Evolutionary conservation across 2,888 invertebrate species (phyloP).

Genomic region (Ellobium chinense): DNA sequence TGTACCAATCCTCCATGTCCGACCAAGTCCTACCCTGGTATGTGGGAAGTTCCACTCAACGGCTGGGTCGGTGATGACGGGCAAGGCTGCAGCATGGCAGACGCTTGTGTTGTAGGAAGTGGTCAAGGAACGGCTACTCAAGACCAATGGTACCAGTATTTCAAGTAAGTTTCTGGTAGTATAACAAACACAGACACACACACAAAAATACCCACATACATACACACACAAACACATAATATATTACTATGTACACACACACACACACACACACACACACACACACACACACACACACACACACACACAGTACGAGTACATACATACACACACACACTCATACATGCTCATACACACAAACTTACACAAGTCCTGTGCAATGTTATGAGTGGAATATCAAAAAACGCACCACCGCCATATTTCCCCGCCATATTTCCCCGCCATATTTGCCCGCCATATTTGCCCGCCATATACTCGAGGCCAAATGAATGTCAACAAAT

Average conservation of each 20-base stretch:
- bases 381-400: too few species aligned
- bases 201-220: background rate
- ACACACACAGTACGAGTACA: too few species aligned
- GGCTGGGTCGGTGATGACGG: slow-evolving; percentile 51
- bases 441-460: too few species aligned
- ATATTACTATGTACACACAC: background rate
- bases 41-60: slow-evolving; percentile 84
- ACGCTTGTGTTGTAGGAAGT: slow-evolving; percentile 42
- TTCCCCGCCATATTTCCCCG: too few species aligned
- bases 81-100: slow-evolving; percentile 55
- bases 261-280: too few species aligned
- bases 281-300: too few species aligned
- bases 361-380: too few species aligned
- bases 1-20: slow-evolving; percentile 44
- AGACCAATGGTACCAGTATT: slow-evolving; percentile 76
- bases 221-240: background rate
- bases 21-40: slow-evolving; percentile 77
- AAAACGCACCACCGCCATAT: too few species aligned
- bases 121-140: background rate
- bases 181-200: background rate
- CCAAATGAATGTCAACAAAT: too few species aligned
- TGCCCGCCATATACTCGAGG: too few species aligned
- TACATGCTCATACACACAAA: too few species aligned
- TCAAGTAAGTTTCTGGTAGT: slow-evolving; percentile 65
- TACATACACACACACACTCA: too few species aligned